Evolutionary conservation across 2,113 vertebrate species (phyloP).

Genomic region (Hippocampus barbouri): DNA sequence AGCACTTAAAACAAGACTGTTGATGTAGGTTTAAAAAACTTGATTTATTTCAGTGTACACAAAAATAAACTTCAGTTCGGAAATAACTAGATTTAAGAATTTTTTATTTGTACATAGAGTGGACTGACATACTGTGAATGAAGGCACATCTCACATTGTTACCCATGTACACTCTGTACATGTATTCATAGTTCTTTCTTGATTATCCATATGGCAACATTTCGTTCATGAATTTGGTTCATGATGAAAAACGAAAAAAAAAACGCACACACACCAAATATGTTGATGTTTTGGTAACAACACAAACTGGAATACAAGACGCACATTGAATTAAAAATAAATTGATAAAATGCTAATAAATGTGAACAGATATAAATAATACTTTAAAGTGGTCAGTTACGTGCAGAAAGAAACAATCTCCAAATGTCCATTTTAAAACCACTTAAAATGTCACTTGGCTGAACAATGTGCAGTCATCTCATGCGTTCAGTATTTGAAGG

Average conservation of each 20-base stretch:
- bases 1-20: neutral
- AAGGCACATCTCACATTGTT: neutral
- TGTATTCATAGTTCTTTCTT: neutral
- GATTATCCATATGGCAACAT: neutral
- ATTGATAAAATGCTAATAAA: neutral
- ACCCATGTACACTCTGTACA: neutral
- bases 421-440: neutral
- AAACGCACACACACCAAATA: neutral
- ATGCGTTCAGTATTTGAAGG: neutral
- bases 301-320: neutral
- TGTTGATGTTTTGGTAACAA: neutral
- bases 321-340: neutral
- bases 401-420: neutral
- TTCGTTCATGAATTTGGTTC: neutral
- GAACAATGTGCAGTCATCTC: neutral
- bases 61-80: constrained; percentile 19
- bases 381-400: neutral
- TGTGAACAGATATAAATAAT: neutral
- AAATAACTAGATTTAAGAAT: neutral
- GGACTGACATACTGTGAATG: neutral
- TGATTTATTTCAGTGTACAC: constrained; percentile 50
- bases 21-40: constrained; percentile 28
- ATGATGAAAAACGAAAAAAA: neutral
- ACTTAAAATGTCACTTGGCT: neutral
- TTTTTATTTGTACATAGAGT: neutral